phyloP scores from a whole-genome alignment of 2,797 vertebrate genomes.

The Helarctos malayanus region DNA sequence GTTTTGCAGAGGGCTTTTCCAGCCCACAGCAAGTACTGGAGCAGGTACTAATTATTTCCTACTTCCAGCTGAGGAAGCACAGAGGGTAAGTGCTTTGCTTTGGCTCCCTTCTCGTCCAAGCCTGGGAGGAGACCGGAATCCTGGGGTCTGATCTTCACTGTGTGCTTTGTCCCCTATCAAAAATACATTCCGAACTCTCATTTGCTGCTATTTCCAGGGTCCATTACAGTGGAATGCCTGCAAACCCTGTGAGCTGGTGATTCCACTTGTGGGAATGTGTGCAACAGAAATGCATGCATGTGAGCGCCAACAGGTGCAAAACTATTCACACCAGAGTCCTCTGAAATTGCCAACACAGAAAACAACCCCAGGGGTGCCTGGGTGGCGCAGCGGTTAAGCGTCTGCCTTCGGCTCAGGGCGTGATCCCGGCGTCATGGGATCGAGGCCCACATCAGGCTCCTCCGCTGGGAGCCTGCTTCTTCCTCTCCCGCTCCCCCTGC shows the following conservation, averaged over 20 bases:
- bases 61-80: conserved; percentile 34
- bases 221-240: not conserved
- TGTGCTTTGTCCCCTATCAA: conserved; percentile 3
- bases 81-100: not conserved
- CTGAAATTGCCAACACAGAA: not conserved
- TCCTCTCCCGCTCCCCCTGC: no score
- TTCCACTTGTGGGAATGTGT: not conserved
- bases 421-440: no score
- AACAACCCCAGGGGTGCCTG: not conserved
- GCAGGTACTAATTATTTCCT: conserved; percentile 62
- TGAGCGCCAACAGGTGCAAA: not conserved
- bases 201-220: not conserved
- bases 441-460: no score
- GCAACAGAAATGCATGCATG: not conserved
- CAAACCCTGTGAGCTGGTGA: not conserved
- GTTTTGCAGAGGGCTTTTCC: conserved; percentile 38
- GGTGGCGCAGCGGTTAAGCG: no score
- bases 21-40: not conserved
- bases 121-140: not conserved
- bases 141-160: not conserved
- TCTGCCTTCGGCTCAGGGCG: no score
- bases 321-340: not conserved
- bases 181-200: not conserved
- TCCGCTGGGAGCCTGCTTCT: no score
- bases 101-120: not conserved